These are phyloP conservation scores for Furcula furcula DNA, from an alignment of 2,888 invertebrate species.

Conservation along the genomic window DNA sequence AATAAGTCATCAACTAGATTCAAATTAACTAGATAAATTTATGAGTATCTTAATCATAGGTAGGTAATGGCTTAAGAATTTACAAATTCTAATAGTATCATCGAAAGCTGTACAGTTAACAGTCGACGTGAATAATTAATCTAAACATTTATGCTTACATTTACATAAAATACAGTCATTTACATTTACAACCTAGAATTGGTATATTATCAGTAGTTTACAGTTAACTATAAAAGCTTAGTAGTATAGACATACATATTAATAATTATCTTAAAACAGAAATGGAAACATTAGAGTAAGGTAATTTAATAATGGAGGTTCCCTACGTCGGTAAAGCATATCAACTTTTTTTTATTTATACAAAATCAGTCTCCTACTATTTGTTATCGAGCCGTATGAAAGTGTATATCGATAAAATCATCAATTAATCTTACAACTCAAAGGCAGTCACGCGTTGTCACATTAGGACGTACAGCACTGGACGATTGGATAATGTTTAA, in stretches of 20 bases:
- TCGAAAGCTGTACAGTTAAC: slow-evolving; percentile 71
- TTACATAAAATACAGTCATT: slow-evolving; percentile 72
- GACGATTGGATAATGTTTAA: slow-evolving; percentile 59
- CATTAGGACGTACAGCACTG: slow-evolving; percentile 61
- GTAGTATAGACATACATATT: slow-evolving; percentile 46
- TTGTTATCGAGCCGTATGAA: slow-evolving; percentile 62
- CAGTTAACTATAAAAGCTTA: slow-evolving; percentile 43
- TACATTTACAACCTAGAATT: slow-evolving; percentile 62
- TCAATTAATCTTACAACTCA: slow-evolving; percentile 39
- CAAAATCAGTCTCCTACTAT: slow-evolving; percentile 81
- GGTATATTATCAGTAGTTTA: slow-evolving; percentile 58
- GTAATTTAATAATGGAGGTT: slow-evolving; percentile 50
- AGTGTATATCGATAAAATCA: slow-evolving; percentile 42
- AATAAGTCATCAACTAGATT: slow-evolving; percentile 74
- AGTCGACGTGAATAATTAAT: slow-evolving; percentile 59
- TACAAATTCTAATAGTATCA: slow-evolving; percentile 68
- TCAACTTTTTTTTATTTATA: slow-evolving; percentile 67
- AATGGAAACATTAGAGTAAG: slow-evolving; percentile 43
- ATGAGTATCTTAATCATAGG: slow-evolving; percentile 74
- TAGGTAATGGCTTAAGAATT: slow-evolving; percentile 75
- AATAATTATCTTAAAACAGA: slow-evolving; percentile 33
- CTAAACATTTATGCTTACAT: slow-evolving; percentile 49
- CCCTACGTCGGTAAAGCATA: slow-evolving; percentile 68
- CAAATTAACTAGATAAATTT: slow-evolving; percentile 76
- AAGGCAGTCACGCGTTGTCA: slow-evolving; percentile 52